Evolutionary conservation across 2,888 invertebrate genomes (phyloP), one percentile per base, ranked within the genome.

Genomic region (Craniophora ligustri): DNA sequence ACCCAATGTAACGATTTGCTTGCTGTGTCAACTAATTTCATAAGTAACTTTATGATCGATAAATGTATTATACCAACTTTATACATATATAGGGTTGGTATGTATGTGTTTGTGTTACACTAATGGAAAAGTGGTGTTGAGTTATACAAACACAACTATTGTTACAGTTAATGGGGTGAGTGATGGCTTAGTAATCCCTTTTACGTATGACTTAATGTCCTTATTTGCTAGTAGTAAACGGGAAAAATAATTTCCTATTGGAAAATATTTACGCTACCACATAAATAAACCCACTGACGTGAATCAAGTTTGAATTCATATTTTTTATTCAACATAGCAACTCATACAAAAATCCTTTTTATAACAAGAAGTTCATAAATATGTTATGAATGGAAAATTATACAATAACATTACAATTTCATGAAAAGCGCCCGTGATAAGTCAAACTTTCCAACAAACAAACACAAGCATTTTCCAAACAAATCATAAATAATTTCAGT

Each of bases 381-480:
- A n/a, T n/a, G n/a, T n/a, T n/a, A n/a, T n/a, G n/a, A n/a, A n/a
- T n/a, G n/a, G n/a, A 26, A 1, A n/a, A 5, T 26, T 4, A 26
- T n/a, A 26, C 10, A 26, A 26, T n/a, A 26, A 26, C n/a, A n/a
- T n/a, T 4, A 26, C 0, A n/a, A 1, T n/a, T 26, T 26, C 3
- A n/a, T n/a, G 26, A 26, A 26, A 23, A 23, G 10, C 19, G 3
- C 26, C 3, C 26, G 26, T n/a, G n/a, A 26, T 26, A 26, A n/a
- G 11, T 28, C 13, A 15, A 34, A 35, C 35, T 36, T 31, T 16
- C 36, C 14, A 13, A 19, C 28, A 14, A 48, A 39, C 19, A 23
- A 42, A 23, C 8, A 14, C 8, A 34, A 40, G 44, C 32, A 11
- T 5, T 13, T 45, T 51, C 40, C 44, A 2, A n/a, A 6, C 3